Conservation (phyloP, 1,140 invertebrate genomes). For the Sycobia sp. region DNA sequence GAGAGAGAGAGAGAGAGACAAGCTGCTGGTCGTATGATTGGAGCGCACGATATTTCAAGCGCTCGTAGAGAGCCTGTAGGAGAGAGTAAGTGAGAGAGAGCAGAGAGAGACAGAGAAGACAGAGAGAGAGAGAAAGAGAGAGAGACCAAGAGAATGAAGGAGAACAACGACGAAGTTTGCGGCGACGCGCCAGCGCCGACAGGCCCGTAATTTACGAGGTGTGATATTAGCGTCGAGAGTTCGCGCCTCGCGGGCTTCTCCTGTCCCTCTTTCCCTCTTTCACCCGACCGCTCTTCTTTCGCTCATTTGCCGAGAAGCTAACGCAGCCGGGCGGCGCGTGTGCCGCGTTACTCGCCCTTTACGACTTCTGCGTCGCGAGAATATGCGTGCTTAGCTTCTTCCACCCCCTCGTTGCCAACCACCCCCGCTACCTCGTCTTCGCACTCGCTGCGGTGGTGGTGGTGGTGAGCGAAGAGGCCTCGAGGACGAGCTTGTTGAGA, state of each 20-base stretch:
- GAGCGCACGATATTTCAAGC: too few species aligned
- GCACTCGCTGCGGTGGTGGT: too few species aligned
- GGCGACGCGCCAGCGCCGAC: constrained; percentile 34
- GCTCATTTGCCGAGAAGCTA: too few species aligned
- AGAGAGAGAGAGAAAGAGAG: neutral
- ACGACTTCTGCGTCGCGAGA: neutral
- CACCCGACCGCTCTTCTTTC: too few species aligned
- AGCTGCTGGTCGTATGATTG: too few species aligned
- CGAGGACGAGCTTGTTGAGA: too few species aligned
- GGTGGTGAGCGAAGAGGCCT: too few species aligned
- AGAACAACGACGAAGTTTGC: neutral
- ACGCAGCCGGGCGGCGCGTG: too few species aligned
- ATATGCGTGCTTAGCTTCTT: neutral
- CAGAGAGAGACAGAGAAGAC: neutral
- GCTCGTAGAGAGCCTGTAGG: too few species aligned
- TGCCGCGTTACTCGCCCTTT: too few species aligned
- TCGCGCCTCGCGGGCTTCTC: constrained; percentile 11
- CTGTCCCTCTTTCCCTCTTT: too few species aligned
- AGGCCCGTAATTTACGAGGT: constrained; percentile 45
- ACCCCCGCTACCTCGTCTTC: neutral
- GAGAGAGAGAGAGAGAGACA: neutral
- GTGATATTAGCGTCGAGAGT: constrained; percentile 44
- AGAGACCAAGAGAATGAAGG: neutral
- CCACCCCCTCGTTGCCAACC: neutral
- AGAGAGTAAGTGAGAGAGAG: too few species aligned